Percentiles rank a stretch among this genome's conserved stretches.
Evolutionary conservation across 2,797 vertebrate genomes (phyloP).

Genomic region (Hybognathus amarus): DNA sequence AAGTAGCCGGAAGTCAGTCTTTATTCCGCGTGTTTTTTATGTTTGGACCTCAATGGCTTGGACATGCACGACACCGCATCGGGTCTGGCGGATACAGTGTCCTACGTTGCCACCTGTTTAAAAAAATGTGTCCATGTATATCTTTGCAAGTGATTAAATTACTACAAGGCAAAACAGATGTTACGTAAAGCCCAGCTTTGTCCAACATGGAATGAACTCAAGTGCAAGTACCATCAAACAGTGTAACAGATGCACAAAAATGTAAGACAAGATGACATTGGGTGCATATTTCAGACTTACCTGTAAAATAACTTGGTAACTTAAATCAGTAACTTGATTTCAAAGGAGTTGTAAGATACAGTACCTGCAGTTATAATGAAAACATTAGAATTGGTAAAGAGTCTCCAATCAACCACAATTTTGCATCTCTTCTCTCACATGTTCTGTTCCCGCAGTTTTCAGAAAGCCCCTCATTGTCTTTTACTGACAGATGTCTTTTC

Average conservation of each 20-base stretch:
- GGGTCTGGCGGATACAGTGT: conserved; percentile 30
- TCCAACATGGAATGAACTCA: neutral
- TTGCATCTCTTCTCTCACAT: neutral
- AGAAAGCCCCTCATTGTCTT: neutral
- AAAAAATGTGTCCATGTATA: neutral
- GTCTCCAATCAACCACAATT: neutral
- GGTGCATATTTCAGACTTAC: neutral
- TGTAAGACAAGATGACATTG: neutral
- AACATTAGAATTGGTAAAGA: neutral
- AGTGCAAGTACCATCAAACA: conserved; percentile 6
- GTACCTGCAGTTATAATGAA: neutral
- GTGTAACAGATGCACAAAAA: neutral
- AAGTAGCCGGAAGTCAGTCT: conserved; percentile 12
- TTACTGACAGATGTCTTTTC: conserved; percentile 49
- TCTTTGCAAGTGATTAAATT: neutral
- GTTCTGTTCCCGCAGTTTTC: neutral
- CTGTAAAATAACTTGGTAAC: neutral
- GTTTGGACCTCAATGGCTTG: neutral
- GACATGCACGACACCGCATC: neutral
- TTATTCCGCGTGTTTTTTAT: conserved; percentile 16
- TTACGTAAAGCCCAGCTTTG: neutral
- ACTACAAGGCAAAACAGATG: neutral
- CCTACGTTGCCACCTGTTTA: neutral
- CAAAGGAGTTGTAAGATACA: neutral
- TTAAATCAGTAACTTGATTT: neutral